Evolutionary conservation across 2,888 invertebrate species (phyloP).

Genomic region (Chrysolina oricalcia): DNA sequence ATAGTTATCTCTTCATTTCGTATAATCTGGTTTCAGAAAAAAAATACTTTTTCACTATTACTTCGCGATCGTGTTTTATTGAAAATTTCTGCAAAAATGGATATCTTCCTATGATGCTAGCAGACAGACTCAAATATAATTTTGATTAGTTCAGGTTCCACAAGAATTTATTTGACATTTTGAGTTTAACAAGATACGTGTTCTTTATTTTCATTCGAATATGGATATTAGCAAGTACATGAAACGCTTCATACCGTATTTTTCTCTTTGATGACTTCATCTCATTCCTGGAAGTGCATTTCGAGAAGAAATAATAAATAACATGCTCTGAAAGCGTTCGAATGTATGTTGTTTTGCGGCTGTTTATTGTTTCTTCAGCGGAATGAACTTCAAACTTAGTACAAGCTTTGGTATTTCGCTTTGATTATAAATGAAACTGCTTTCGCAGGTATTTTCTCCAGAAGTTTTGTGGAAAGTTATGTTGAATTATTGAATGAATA

Average conservation of each 20-base stretch:
- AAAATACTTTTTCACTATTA: no score
- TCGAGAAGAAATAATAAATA: constrained; percentile 7
- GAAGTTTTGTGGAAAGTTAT: not conserved
- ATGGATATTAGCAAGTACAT: not conserved
- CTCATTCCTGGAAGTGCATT: constrained; percentile 7
- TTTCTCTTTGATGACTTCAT: not conserved
- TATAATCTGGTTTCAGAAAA: no score
- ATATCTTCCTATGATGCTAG: no score
- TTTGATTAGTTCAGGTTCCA: not conserved
- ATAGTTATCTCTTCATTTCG: no score
- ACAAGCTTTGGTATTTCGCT: not conserved
- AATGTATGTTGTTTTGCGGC: not conserved
- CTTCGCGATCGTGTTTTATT: no score
- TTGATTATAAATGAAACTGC: not conserved
- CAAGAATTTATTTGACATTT: not conserved
- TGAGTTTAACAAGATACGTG: not conserved
- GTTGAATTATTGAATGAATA: no score
- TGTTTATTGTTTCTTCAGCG: not conserved
- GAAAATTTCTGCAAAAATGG: no score
- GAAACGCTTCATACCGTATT: not conserved
- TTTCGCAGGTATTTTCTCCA: not conserved
- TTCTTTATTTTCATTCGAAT: not conserved
- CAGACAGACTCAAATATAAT: no score
- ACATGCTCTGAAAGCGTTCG: not conserved
- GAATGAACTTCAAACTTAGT: not conserved